A percentile compares a stretch with the other conserved stretches of the same genome.
Conservation (phyloP, 2,888 invertebrate genomes). For the Drosophila rubida region DNA sequence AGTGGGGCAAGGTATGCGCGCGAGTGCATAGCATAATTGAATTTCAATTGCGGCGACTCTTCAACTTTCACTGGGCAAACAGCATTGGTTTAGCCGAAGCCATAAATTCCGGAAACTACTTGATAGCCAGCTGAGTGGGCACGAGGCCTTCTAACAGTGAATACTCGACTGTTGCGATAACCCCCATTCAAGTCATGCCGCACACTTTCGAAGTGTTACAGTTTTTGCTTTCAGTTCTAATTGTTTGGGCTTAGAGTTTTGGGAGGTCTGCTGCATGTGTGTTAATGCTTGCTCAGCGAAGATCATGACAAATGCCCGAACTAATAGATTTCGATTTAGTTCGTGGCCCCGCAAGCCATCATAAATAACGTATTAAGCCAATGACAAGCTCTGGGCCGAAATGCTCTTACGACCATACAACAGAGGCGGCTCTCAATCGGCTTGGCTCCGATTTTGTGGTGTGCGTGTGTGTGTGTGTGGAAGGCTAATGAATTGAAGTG, state of each 20-base stretch:
- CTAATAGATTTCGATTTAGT: slow-evolving; percentile 37
- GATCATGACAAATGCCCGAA: slow-evolving; percentile 51
- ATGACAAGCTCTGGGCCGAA: slow-evolving; percentile 21
- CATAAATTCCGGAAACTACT: slow-evolving; percentile 22
- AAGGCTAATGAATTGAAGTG: slow-evolving; percentile 61
- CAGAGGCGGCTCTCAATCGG: slow-evolving; percentile 24
- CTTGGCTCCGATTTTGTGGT: slow-evolving; percentile 18
- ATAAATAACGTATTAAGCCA: slow-evolving; percentile 57
- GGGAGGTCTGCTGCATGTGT: background rate
- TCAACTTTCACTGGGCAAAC: slow-evolving; percentile 44
- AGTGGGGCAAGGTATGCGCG: slow-evolving; percentile 7
- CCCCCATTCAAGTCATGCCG: background rate
- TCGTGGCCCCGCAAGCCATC: slow-evolving; percentile 31
- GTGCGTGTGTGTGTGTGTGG: slow-evolving; percentile 9
- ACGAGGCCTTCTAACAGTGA: background rate
- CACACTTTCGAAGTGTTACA: background rate
- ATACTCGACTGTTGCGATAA: background rate
- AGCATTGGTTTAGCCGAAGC: background rate
- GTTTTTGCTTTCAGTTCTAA: slow-evolving; percentile 6
- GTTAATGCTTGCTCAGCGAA: slow-evolving; percentile 35
- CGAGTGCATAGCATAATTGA: slow-evolving; percentile 31
- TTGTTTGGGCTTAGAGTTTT: background rate
- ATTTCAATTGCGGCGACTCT: slow-evolving; percentile 47
- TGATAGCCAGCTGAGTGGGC: slow-evolving; percentile 2
- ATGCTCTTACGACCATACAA: slow-evolving; percentile 50